phyloP scores from a whole-genome alignment of 2,888 invertebrate species.

The Gnatocerus cornutus region DNA sequence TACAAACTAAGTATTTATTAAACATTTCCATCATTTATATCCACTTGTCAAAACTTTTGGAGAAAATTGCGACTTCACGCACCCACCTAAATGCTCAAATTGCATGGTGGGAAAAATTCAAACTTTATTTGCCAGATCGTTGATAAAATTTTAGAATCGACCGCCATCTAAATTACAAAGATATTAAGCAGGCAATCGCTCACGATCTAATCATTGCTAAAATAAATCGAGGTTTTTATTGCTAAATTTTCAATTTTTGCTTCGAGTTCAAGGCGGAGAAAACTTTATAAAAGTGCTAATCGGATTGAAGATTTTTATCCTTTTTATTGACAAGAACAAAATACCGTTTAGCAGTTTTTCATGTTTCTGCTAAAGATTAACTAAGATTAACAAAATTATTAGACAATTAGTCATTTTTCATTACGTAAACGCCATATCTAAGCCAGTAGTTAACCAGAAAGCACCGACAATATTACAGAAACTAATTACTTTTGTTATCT shows the following conservation, averaged over 20 bases:
- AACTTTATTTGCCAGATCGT: conserved; percentile 15
- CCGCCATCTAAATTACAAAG: conserved; percentile 24
- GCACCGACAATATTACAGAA: too few relatives aligned
- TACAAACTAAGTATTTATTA: neutral
- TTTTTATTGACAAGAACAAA: too few relatives aligned
- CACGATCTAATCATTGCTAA: conserved; percentile 24
- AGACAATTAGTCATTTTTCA: too few relatives aligned
- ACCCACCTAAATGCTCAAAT: conserved; percentile 26
- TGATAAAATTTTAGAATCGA: conserved; percentile 27
- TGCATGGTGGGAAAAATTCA: conserved; percentile 33
- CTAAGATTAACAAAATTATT: too few relatives aligned
- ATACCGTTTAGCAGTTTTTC: too few relatives aligned
- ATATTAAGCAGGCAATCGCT: conserved; percentile 15
- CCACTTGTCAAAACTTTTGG: conserved; percentile 41
- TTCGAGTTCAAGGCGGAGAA: neutral
- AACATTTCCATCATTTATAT: neutral
- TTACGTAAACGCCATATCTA: too few relatives aligned
- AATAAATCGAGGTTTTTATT: conserved; percentile 22
- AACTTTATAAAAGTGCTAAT: too few relatives aligned
- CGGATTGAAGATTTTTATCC: too few relatives aligned
- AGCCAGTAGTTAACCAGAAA: too few relatives aligned
- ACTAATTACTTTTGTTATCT: too few relatives aligned
- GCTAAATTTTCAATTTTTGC: conserved; percentile 11
- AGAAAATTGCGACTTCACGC: conserved; percentile 3
- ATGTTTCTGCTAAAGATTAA: too few relatives aligned